A percentile compares a stretch with the other conserved stretches of the same genome.
These are phyloP conservation scores for Megastigmus dorsalis DNA, from an alignment of 2,888 invertebrate genomes.

Conservation along the genomic window DNA sequence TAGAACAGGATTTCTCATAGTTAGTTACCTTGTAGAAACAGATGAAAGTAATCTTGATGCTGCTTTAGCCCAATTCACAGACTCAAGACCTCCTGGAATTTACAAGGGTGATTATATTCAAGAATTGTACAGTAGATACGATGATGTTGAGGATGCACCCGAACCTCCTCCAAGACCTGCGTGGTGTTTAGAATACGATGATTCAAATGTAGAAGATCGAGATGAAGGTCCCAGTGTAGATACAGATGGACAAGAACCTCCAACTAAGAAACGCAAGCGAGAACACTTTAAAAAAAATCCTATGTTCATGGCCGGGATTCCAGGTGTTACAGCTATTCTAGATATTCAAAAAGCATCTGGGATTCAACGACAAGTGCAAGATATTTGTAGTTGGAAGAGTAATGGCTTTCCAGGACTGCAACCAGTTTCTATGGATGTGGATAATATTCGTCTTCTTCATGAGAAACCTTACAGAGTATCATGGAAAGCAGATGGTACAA, in stretches of 20 bases:
- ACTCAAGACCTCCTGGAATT: slow-evolving; percentile 92
- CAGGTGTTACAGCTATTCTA: slow-evolving; percentile 84
- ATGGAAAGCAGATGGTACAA: slow-evolving; percentile 99
- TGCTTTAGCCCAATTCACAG: slow-evolving; percentile 86
- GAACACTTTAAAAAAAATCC: slow-evolving; percentile 79
- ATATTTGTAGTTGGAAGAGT: slow-evolving; percentile 86
- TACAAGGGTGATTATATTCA: slow-evolving; percentile 97
- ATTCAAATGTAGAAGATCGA: slow-evolving; percentile 60
- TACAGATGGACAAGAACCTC: slow-evolving; percentile 2
- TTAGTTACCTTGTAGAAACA: slow-evolving; percentile 91
- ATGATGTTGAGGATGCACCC: slow-evolving; percentile 80
- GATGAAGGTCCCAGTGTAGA: slow-evolving; percentile 61
- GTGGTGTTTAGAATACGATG: slow-evolving; percentile 85
- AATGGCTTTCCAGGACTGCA: slow-evolving; percentile 96
- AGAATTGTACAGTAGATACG: slow-evolving; percentile 91
- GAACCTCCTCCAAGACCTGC: slow-evolving; percentile 86
- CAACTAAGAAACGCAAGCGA: slow-evolving; percentile 68
- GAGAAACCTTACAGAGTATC: slow-evolving; percentile 94
- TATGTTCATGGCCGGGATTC: slow-evolving; percentile 90
- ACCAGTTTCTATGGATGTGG: slow-evolving; percentile 95
- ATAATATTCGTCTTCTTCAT: slow-evolving; percentile 85
- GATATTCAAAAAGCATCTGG: slow-evolving; percentile 78
- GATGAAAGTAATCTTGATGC: slow-evolving; percentile 90
- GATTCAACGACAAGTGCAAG: slow-evolving; percentile 85
- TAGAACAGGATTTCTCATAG: slow-evolving; percentile 95